phyloP scores from a whole-genome alignment of 2,888 invertebrate genomes.

The Sphaerophoria taeniata region DNA sequence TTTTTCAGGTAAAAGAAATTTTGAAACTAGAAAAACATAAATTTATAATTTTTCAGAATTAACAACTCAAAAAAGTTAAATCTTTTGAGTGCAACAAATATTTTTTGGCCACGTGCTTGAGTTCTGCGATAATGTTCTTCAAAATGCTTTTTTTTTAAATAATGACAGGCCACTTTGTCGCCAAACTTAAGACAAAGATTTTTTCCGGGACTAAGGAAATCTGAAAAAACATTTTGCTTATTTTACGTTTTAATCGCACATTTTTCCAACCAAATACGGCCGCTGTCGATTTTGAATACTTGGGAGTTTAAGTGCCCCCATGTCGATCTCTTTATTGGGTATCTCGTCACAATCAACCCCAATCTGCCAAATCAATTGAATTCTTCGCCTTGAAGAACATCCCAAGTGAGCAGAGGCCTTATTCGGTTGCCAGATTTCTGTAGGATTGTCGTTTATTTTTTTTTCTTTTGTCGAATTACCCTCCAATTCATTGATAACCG shows the following conservation, averaged over 20 bases:
- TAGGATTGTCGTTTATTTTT: conserved; percentile 40
- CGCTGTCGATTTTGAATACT: conserved; percentile 35
- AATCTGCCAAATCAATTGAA: conserved; percentile 74
- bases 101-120: too few species aligned
- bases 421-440: conserved; percentile 60
- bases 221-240: background rate
- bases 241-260: background rate
- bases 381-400: conserved; percentile 57
- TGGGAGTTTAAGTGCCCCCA: conserved; percentile 61
- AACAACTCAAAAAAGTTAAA: too few species aligned
- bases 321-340: background rate
- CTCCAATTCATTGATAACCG: conserved; percentile 72
- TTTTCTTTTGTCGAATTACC: conserved; percentile 50
- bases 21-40: too few species aligned
- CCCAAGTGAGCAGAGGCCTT: conserved; percentile 51
- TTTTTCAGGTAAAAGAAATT: too few species aligned
- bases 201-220: background rate
- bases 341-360: conserved; percentile 71
- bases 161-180: too few species aligned
- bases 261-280: background rate
- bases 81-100: too few species aligned
- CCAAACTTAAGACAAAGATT: too few species aligned
- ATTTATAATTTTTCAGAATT: too few species aligned
- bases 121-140: too few species aligned
- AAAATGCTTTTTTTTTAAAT: too few species aligned